phyloP scores from a whole-genome alignment of 2,888 invertebrate genomes.

The Idaea aversata region DNA sequence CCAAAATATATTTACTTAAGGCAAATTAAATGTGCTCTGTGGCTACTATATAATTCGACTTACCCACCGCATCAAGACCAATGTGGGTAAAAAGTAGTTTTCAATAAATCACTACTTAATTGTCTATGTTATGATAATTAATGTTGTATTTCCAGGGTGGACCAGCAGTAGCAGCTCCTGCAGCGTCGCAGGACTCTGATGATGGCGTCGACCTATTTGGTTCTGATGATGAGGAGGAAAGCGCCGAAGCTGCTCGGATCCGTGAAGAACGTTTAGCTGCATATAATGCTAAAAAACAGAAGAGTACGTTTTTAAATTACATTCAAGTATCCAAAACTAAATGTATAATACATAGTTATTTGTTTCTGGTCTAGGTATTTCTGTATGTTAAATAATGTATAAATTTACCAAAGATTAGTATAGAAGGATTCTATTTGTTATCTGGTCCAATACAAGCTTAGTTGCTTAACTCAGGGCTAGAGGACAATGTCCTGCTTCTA shows the following conservation, averaged over 20 bases:
- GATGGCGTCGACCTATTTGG: conserved; percentile 91
- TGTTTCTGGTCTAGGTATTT: too few species aligned
- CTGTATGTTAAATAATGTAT: too few species aligned
- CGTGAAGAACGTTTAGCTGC: conserved; percentile 92
- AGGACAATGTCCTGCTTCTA: not conserved
- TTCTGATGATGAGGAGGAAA: conserved; percentile 89
- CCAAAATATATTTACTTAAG: too few species aligned
- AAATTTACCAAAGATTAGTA: too few species aligned
- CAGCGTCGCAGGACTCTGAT: conserved; percentile 80
- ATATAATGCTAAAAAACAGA: conserved; percentile 94
- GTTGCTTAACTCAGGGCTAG: too few species aligned
- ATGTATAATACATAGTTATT: not conserved
- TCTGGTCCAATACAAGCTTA: too few species aligned
- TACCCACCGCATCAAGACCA: too few species aligned
- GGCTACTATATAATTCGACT: too few species aligned
- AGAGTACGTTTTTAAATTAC: conserved; percentile 77
- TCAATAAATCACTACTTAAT: not conserved
- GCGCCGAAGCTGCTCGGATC: conserved; percentile 86
- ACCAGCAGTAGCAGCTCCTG: conserved; percentile 41
- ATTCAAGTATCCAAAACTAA: not conserved
- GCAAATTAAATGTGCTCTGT: too few species aligned
- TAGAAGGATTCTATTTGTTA: too few species aligned
- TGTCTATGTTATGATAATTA: not conserved
- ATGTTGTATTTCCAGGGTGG: conserved; percentile 34
- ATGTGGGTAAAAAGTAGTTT: too few species aligned